Percentiles rank a stretch among this genome's conserved stretches.
phyloP scores from a whole-genome alignment of 2,888 invertebrate genomes.

The Podotricha telesiphe region DNA sequence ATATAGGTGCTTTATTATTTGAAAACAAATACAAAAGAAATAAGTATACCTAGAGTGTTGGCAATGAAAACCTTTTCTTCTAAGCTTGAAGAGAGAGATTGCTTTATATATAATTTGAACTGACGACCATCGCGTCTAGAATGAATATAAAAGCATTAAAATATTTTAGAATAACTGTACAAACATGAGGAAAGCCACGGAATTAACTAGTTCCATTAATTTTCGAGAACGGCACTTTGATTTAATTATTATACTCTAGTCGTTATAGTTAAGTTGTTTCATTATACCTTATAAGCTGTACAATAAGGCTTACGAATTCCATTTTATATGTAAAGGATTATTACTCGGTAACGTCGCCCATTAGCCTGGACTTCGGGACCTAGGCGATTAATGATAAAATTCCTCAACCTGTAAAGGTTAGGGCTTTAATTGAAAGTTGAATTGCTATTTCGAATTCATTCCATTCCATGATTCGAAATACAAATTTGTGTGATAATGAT shows the following conservation, averaged over 20 bases:
- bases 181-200: background rate
- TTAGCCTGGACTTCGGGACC: constrained; percentile 31
- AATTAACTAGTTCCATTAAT: background rate
- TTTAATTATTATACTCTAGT: constrained; percentile 22
- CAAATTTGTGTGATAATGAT: background rate
- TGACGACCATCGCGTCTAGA: background rate
- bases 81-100: too few relatives aligned
- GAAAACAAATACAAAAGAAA: too few relatives aligned
- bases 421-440: constrained; percentile 24
- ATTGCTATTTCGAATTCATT: constrained; percentile 11
- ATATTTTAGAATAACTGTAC: background rate
- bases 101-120: too few relatives aligned
- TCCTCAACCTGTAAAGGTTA: constrained; percentile 28
- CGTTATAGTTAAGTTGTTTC: background rate
- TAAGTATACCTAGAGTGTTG: too few relatives aligned
- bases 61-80: too few relatives aligned
- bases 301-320: constrained; percentile 13
- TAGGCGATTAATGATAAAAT: constrained; percentile 34
- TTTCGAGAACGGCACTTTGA: constrained; percentile 19
- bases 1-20: too few relatives aligned
- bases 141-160: too few relatives aligned
- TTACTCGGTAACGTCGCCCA: constrained; percentile 34
- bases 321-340: constrained; percentile 15
- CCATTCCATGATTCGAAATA: too few relatives aligned
- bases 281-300: background rate